phyloP scores from a whole-genome alignment of 2,888 invertebrate species.

The Dendrolimus houi region DNA sequence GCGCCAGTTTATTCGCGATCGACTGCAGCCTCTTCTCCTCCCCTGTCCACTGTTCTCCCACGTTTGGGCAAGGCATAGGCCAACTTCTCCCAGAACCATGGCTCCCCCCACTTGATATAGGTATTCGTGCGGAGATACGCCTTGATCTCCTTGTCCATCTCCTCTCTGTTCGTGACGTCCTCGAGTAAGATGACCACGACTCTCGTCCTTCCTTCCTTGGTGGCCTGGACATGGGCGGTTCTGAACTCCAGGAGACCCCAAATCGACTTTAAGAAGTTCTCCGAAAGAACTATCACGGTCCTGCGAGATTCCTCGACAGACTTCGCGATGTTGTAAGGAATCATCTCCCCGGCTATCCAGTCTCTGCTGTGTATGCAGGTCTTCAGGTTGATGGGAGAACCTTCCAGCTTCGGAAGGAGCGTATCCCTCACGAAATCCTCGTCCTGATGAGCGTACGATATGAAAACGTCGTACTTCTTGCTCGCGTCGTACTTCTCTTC shows the following conservation, averaged over 20 bases:
- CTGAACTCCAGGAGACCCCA: constrained; percentile 79
- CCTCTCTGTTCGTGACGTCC: constrained; percentile 67
- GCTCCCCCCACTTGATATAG: constrained; percentile 87
- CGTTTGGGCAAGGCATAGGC: constrained; percentile 78
- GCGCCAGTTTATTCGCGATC: neutral
- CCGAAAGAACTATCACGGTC: constrained; percentile 23
- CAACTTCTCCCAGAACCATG: constrained; percentile 87
- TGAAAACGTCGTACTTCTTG: constrained; percentile 83
- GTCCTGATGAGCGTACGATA: constrained; percentile 87
- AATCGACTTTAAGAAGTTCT: constrained; percentile 44
- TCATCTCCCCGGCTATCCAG: constrained; percentile 84
- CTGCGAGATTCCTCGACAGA: constrained; percentile 82
- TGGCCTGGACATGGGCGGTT: constrained; percentile 67
- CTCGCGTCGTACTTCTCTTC: constrained; percentile 19
- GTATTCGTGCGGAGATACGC: constrained; percentile 84
- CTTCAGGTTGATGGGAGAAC: constrained; percentile 48
- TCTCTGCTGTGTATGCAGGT: constrained; percentile 85
- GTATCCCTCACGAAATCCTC: constrained; percentile 80
- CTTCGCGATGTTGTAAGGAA: constrained; percentile 80
- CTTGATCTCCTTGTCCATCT: constrained; percentile 59
- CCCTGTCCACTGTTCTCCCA: neutral
- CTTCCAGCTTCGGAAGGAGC: constrained; percentile 81
- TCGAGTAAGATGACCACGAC: constrained; percentile 84
- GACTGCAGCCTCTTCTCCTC: neutral
- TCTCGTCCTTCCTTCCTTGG: constrained; percentile 73